phyloP scores from a whole-genome alignment of 2,888 invertebrate species.

The Eupithecia vulgata region DNA sequence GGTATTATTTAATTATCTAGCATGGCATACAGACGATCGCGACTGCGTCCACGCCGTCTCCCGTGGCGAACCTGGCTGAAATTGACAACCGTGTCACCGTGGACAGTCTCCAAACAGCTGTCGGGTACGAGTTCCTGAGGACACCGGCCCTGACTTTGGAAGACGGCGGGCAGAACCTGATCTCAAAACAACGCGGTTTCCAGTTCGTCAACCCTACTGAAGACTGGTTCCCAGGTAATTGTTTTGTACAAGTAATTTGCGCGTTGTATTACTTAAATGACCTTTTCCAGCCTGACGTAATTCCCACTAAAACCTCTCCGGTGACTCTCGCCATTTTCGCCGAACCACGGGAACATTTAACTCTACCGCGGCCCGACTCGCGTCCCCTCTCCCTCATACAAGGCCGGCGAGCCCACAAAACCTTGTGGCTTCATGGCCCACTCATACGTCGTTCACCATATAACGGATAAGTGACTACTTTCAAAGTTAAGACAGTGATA shows the following conservation, averaged over 20 bases:
- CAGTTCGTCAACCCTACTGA: constrained; percentile 94
- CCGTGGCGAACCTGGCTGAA: constrained; percentile 92
- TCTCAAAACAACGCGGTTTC: constrained; percentile 91
- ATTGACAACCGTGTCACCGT: constrained; percentile 88
- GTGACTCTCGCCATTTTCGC: too few relatives aligned
- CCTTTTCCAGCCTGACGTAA: too few relatives aligned
- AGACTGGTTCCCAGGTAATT: constrained; percentile 92
- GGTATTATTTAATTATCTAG: constrained; percentile 84
- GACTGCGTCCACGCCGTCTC: constrained; percentile 91
- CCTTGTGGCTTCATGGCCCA: too few relatives aligned
- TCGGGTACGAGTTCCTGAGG: constrained; percentile 93
- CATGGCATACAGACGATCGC: constrained; percentile 92
- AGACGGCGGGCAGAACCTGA: constrained; percentile 89
- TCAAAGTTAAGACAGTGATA: neutral
- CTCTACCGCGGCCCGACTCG: too few relatives aligned
- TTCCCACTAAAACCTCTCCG: too few relatives aligned
- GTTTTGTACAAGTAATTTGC: neutral
- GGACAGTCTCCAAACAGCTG: constrained; percentile 88
- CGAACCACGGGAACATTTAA: too few relatives aligned
- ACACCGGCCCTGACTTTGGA: constrained; percentile 87
- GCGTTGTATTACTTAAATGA: too few relatives aligned
- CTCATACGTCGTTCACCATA: too few relatives aligned
- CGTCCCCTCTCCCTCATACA: too few relatives aligned
- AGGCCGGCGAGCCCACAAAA: too few relatives aligned
- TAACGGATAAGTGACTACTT: neutral